Percentiles rank a stretch among this genome's conserved stretches.
Conservation (phyloP, 2,888 invertebrate genomes). For the Endomychus coccineus region DNA sequence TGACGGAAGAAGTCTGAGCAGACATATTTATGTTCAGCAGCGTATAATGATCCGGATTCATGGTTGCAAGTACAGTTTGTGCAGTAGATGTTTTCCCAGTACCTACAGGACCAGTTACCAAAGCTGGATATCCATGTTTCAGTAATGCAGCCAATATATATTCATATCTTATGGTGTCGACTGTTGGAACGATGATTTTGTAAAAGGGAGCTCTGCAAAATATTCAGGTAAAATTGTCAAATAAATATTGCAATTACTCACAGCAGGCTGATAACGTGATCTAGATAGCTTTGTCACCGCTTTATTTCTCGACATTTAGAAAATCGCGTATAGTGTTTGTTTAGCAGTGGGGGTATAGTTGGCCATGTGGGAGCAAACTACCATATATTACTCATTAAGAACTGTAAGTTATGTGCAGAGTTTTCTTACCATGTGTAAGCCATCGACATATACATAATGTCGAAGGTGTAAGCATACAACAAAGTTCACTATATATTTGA, state of each 20-base stretch:
- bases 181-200: conserved; percentile 78
- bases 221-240: not conserved
- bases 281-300: no score
- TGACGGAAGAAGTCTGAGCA: conserved; percentile 76
- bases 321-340: no score
- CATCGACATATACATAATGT: no score
- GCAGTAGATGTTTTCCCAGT: conserved; percentile 80
- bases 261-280: no score
- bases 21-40: conserved; percentile 79
- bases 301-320: no score
- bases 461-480: no score
- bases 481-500: no score
- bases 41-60: conserved; percentile 54
- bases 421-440: no score
- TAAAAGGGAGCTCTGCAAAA: conserved; percentile 64
- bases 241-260: conserved; percentile 9
- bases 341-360: no score
- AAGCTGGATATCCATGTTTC: conserved; percentile 58
- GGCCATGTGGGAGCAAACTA: no score
- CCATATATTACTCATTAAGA: no score
- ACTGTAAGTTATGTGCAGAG: no score
- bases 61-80: conserved; percentile 54
- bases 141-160: conserved; percentile 62
- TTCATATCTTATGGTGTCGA: conserved; percentile 81
- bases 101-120: conserved; percentile 80